Percentiles rank a stretch among this genome's conserved stretches.
These are phyloP conservation scores for Pseudopodoces humilis DNA, from an alignment of 2,113 vertebrate species.

Conservation along the genomic window DNA sequence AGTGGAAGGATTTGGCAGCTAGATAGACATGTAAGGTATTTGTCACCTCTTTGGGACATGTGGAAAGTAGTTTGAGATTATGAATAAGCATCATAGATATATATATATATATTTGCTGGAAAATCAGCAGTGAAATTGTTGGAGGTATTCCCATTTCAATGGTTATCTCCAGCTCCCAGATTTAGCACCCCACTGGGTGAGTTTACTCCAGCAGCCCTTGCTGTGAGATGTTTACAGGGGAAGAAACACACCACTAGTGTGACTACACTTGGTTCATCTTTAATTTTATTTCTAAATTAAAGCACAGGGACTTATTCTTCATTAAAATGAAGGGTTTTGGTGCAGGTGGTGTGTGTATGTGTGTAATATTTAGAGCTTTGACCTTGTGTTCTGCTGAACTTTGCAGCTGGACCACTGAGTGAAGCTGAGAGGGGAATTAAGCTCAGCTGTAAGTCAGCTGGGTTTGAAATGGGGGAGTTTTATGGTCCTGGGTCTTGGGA, in stretches of 20 bases:
- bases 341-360: neutral
- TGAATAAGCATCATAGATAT: conserved; percentile 20
- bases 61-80: conserved; percentile 25
- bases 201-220: fast-evolving
- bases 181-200: conserved; percentile 17
- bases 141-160: neutral
- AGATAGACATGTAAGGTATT: neutral
- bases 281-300: conserved; percentile 5
- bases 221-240: neutral
- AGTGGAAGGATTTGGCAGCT: conserved; percentile 17
- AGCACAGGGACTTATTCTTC: neutral
- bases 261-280: neutral
- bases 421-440: conserved; percentile 3
- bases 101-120: neutral
- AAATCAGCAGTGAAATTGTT: conserved; percentile 26
- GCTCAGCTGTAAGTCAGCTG: neutral
- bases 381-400: neutral
- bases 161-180: conserved; percentile 63
- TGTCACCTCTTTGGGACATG: conserved; percentile 47
- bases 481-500: neutral
- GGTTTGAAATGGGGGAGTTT: neutral
- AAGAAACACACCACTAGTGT: neutral
- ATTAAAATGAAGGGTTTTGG: neutral
- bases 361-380: neutral
- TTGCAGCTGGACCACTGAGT: neutral